Evolutionary conservation across 2,888 invertebrate species (phyloP), one percentile per base, ranked within the genome.

Genomic region (Cyclophora albipunctata): DNA sequence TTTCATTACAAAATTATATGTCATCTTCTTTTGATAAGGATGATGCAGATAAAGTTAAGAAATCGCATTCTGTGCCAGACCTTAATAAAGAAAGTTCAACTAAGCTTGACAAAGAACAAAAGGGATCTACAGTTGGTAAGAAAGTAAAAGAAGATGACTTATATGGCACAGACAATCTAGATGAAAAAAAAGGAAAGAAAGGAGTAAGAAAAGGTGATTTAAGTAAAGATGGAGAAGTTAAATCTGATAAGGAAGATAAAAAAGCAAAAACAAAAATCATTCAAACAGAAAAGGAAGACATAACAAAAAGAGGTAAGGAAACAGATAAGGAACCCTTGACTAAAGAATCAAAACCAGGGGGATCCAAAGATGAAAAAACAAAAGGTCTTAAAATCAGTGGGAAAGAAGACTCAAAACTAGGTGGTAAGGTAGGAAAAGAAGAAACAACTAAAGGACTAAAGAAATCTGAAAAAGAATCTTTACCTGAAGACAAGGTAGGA

Each of bases 391-490:
- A 5, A 40, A 33, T 3, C 5, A 33, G 7, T 3, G 33, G 5
- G 20, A 46, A 46, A 40, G 20, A 7, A 6, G 20, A 6, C 6
- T 6, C 33, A 3, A 33, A 33, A 20, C 5, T 40, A 40, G 20
- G 34, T 3, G 5, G 4, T 7, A 34, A 40, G 40, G 7, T 40
- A 46, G 33, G 7, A 40, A 40, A 40, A 34, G 40, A 34, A 3
- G 34, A 45, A 45, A 7, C 34, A 7, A 44, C 40, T 42, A 34
- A 43, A 45, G 20, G 20, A 20, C 20, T 55, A 64, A 53, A 59
- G 56, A 52, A 54, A 54, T 42, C 54, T 55, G 34, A 50, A 34
- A 43, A 44, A n/a, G n/a, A 41, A 49, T 41, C 4, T 34, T 40
- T n/a, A 7, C 3, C 40, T 4, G 43, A 46, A 34, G 6, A 4